Base-by-base conservation (phyloP, 2,113 vertebrate species). In the Puffinus mauretanicus region DNA sequence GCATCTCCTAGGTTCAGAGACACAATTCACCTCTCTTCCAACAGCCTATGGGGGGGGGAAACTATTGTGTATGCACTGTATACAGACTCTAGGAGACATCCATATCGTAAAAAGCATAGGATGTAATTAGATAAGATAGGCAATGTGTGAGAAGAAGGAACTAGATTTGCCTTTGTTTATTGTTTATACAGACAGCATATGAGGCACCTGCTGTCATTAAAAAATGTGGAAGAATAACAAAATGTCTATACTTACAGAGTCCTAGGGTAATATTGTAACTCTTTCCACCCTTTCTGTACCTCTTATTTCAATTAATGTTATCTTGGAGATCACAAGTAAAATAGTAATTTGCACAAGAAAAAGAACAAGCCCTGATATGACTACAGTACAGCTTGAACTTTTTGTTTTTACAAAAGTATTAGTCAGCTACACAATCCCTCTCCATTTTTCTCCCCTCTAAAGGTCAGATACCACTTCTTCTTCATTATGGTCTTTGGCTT, bases 361-460 rank as follows among this genome's bases (percentile, higher is more conserved):
- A 83, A 40, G 52, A 83, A 21, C 42, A 65, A 69, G 11, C 44
- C 46, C 57, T 30, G 60, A 3, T 73, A 55, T 40, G 60, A 57
- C 19, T 42, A 14, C 8, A 79, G 42, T 21, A n/a, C n/a, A 89
- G 13, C 69, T 62, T 81, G 86, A 82, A 84, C 52, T 36, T 57
- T 90, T 80, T 86, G 46, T 81, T 54, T n/a, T 42, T 78, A 25
- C 36, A 38, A 25, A 66, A 75, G 61, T 71, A 60, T 61, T 66
- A 25, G 42, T 96, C 82, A 60, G 32, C 82, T 85, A 57, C 77
- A 71, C 58, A 88, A 42, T 70, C 12, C 62, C 62, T 70, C 44
- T 67, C 67, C 29, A 40, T 85, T 92, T 91, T 93, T 60, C 62
- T 95, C 83, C 46, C 46, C 42, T 82, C 55, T 57, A 84, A 96